Percentiles rank a stretch among this genome's conserved stretches.
Evolutionary conservation across 2,113 vertebrate genomes (phyloP).

Genomic region (Semnornis frantzii): DNA sequence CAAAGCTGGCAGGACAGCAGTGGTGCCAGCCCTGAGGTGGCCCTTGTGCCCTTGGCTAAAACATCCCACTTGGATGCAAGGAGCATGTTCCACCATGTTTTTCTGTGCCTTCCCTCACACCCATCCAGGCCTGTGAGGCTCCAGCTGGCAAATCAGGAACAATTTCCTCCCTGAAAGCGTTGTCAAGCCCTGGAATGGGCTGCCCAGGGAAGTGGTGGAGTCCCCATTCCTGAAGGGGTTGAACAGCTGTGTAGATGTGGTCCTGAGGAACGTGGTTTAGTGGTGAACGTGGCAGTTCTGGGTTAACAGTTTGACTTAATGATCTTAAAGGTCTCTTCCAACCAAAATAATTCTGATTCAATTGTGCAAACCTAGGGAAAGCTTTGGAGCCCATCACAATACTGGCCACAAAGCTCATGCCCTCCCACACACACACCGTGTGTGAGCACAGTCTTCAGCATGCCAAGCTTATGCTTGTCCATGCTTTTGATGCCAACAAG

Average conservation of each 20-base stretch:
- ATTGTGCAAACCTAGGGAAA: not conserved
- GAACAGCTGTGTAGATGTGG: too few relatives aligned
- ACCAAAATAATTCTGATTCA: too few relatives aligned
- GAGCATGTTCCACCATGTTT: not conserved
- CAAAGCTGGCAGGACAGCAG: not conserved
- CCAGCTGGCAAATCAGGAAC: too few relatives aligned
- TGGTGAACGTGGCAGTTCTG: too few relatives aligned
- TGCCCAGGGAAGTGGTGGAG: too few relatives aligned
- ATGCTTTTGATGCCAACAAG: not conserved
- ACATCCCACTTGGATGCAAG: not conserved
- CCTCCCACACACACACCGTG: not conserved
- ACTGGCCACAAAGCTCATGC: not conserved
- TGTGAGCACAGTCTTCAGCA: rapidly evolving
- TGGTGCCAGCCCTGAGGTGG: not conserved
- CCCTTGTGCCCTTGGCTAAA: not conserved
- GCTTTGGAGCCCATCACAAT: not conserved
- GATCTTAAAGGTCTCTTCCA: too few relatives aligned
- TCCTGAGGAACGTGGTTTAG: too few relatives aligned
- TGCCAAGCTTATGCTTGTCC: not conserved
- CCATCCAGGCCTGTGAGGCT: too few relatives aligned
- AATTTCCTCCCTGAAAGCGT: too few relatives aligned
- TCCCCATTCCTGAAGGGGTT: too few relatives aligned
- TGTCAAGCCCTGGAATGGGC: too few relatives aligned
- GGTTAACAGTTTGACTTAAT: too few relatives aligned
- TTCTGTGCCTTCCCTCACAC: rapidly evolving